Base-by-base conservation (phyloP, 1,140 invertebrate genomes). In the Pinna nobilis region DNA sequence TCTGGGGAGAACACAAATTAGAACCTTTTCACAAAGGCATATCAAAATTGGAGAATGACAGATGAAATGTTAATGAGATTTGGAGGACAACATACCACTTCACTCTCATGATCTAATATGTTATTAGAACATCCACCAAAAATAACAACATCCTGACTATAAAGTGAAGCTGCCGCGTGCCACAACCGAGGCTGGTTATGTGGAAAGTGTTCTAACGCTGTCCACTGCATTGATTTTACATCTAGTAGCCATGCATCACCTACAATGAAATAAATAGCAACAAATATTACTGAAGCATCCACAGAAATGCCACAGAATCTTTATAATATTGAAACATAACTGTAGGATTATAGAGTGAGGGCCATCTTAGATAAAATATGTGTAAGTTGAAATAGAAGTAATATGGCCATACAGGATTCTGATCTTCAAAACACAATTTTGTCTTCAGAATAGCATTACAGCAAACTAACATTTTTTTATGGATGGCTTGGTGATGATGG, bases 61-160 rank as follows among this genome's bases (percentile, higher is more conserved):
- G 39, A 59, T 41, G n/a, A n/a, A n/a, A n/a, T n/a, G n/a, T n/a
- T n/a, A n/a, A n/a, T n/a, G n/a, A n/a, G n/a, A n/a, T n/a, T n/a
- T n/a, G n/a, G n/a, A n/a, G n/a, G n/a, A n/a, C n/a, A n/a, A 70
- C 76, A 53, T 55, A 74, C 76, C 32, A n/a, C 60, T 7, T 44
- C n/a, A 67, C 63, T 37, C 25, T 67, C 55, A 64, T 65, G 69
- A 39, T 74, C 66, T 20, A 81, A 50, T 33, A 81, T 81, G 59
- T 81, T 74, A 60, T 76, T 81, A 35, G 33, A 57, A 71, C 79
- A 81, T 20, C 79, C 79, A 25, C 79, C 79, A 74, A 70, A 81
- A n/a, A 81, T 71, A 4, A 81, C 49, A 5, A 81, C 37, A n/a
- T 78, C 73, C 11, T 66, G 60, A 18, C 70, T 57, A 15, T 28